Conservation (phyloP, 2,113 vertebrate species). For the Bucco capensis region DNA sequence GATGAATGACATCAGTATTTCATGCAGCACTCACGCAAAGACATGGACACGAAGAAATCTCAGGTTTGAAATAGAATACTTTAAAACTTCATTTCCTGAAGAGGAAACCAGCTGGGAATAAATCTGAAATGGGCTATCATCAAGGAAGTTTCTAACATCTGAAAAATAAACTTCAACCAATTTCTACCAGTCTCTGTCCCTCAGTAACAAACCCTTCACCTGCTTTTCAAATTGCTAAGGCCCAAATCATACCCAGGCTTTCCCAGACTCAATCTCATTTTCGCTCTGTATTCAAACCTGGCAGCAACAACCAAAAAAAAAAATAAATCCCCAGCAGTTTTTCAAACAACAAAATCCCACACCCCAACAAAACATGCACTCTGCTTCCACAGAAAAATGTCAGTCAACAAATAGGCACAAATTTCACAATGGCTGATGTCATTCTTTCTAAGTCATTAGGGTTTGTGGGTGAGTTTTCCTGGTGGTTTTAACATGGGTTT, state of each 20-base stretch:
- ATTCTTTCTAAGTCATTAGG: constrained; percentile 51
- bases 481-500: constrained; percentile 71
- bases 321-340: not conserved
- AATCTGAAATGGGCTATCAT: not conserved
- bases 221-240: not conserved
- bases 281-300: not conserved
- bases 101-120: constrained; percentile 8
- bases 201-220: constrained; percentile 4
- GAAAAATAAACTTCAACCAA: not conserved
- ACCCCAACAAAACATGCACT: not conserved
- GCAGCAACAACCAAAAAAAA: not conserved
- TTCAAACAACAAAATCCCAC: constrained; percentile 28
- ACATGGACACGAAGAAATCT: not conserved
- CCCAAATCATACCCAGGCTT: constrained; percentile 2
- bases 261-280: not conserved
- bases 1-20: not conserved
- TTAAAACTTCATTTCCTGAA: constrained; percentile 37
- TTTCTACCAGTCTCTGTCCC: not conserved
- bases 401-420: constrained; percentile 62
- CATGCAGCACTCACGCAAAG: not conserved
- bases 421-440: constrained; percentile 68
- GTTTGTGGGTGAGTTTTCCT: constrained; percentile 53
- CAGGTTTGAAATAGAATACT: constrained; percentile 28
- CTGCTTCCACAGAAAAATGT: constrained; percentile 40
- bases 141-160: constrained; percentile 3